phyloP scores from a whole-genome alignment of 2,797 vertebrate genomes.

The Gobio occitaniae region DNA sequence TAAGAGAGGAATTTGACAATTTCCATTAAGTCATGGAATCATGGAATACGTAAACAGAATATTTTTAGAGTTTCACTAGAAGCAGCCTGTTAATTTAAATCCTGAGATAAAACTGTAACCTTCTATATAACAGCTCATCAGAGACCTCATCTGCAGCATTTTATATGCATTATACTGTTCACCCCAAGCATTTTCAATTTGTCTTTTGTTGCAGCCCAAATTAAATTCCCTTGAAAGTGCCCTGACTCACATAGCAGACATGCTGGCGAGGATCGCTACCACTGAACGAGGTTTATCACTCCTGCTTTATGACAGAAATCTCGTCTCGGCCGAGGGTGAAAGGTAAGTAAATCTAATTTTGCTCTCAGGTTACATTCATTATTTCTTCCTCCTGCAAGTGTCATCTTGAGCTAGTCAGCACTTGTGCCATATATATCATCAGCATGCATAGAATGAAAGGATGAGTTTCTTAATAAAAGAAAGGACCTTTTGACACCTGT shows the following conservation, averaged over 20 bases:
- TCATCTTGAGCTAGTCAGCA: not conserved
- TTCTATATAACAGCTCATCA: constrained; percentile 41
- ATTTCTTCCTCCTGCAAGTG: constrained; percentile 23
- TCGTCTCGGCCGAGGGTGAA: constrained; percentile 71
- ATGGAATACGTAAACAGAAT: not conserved
- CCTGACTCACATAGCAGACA: constrained; percentile 86
- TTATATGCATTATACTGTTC: constrained; percentile 31
- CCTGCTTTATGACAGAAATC: constrained; percentile 86
- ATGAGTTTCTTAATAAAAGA: constrained; percentile 18
- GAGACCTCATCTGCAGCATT: constrained; percentile 31
- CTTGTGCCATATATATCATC: constrained; percentile 23
- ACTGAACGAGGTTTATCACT: constrained; percentile 87
- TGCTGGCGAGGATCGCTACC: constrained; percentile 88
- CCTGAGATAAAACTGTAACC: constrained; percentile 16
- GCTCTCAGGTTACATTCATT: constrained; percentile 44
- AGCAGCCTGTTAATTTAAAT: constrained; percentile 38
- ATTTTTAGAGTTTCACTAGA: not conserved
- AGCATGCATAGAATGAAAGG: constrained; percentile 18
- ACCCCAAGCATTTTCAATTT: constrained; percentile 55
- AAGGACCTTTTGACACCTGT: constrained; percentile 25
- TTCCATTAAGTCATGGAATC: not conserved
- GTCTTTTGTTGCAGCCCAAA: constrained; percentile 73
- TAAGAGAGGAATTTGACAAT: not conserved
- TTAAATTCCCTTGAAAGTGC: constrained; percentile 81
- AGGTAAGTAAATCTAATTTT: constrained; percentile 75